These are phyloP conservation scores for Ptiloglossa arizonensis DNA, from an alignment of 1,140 invertebrate species.

Conservation along the genomic window DNA sequence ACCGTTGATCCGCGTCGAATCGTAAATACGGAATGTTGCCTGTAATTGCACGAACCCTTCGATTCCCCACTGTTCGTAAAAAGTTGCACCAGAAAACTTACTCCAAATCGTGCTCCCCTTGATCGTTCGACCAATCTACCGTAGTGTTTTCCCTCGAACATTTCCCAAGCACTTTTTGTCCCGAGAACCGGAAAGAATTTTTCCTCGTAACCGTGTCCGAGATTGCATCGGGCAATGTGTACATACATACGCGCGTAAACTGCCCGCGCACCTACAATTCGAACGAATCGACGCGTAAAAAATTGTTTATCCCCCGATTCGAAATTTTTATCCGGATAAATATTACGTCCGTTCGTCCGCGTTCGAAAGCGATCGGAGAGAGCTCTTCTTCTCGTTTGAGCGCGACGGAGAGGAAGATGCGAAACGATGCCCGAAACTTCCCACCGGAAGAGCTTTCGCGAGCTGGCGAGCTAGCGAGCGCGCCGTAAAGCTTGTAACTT, in stretches of 20 bases:
- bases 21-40: constrained; percentile 1
- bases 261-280: no score
- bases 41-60: not conserved
- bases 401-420: no score
- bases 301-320: no score
- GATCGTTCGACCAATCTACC: not conserved
- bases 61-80: not conserved
- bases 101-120: not conserved
- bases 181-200: not conserved
- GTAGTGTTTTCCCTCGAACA: not conserved
- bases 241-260: no score
- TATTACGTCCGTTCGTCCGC: no score
- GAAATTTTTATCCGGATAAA: no score
- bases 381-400: no score
- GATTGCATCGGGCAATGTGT: no score
- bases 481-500: not conserved
- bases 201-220: no score
- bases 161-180: not conserved
- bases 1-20: not conserved
- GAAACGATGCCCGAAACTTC: not conserved
- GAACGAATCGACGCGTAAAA: no score
- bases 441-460: not conserved
- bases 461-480: no score
- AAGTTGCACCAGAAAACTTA: not conserved
- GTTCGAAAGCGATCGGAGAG: no score